Evolutionary conservation across 1,140 invertebrate genomes (phyloP), one percentile per base, ranked within the genome.

Genomic region (Drosophila asahinai): DNA sequence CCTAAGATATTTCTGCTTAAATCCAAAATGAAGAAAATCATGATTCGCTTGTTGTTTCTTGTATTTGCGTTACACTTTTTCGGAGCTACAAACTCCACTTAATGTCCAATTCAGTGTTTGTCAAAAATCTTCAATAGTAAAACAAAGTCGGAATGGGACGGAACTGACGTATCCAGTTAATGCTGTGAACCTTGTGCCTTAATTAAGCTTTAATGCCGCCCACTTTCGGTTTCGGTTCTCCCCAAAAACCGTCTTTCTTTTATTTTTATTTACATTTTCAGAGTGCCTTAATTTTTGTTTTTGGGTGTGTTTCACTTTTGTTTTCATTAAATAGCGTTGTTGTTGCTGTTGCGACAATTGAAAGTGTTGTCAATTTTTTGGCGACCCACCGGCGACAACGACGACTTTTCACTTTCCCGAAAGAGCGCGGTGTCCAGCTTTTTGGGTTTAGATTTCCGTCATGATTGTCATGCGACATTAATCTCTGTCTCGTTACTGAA

Each of bases 401-500:
- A 52, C 62, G 45, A 54, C 62, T 76, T 79, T 63, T 79, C 67
- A 79, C 60, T 79, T 79, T 79, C 54, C 55, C 68, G 55, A 60
- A 73, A 49, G 72, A 7, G 36, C 19, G 66, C 45, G 17, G 27
- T 42, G 74, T 77, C 74, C 75, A 78, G 48, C 48, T 76, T 22
- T 47, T 52, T 40, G 57, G 52, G 51, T 52, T 79, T 61, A 80
- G 76, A 80, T 80, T 80, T 80, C 77, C 77, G 77, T 80, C 77
- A 62, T 80, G 77, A 80, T 80, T 80, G 77, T 80, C 77, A 80
- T 80, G 77, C 77, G 77, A 80, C 77, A 80, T 80, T 80, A 80
- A 80, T 80, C 77, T 80, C 68, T 73, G 71, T 61, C 55, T 80
- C 58, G 76, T 79, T 71, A 58, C 73, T 77, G 72, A 71, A 65